Evolutionary conservation across 2,113 vertebrate genomes (phyloP).

Genomic region (Xenotilapia flavipinnis): DNA sequence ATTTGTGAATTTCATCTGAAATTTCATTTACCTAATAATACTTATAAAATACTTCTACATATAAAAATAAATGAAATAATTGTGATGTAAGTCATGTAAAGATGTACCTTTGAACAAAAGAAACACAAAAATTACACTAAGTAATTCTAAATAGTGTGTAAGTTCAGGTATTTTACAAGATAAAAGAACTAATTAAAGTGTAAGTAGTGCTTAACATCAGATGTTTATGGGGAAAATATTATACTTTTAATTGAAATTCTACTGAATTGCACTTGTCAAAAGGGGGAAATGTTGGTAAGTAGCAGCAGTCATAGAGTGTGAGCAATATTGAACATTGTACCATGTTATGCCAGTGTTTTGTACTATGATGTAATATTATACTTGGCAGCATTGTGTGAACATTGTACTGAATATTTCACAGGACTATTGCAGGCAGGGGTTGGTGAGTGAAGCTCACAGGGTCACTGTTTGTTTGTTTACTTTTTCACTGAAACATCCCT

Average conservation of each 20-base stretch:
- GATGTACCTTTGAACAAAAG: neutral
- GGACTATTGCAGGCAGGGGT: neutral
- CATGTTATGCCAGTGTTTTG: neutral
- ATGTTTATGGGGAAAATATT: neutral
- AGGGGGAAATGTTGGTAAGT: neutral
- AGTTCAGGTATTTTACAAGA: neutral
- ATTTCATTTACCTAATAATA: neutral
- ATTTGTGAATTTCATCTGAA: neutral
- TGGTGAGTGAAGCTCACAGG: neutral
- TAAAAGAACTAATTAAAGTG: neutral
- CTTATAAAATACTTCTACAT: neutral
- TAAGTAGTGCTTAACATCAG: neutral
- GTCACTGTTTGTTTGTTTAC: neutral
- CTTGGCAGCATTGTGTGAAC: neutral
- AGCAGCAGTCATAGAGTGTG: neutral
- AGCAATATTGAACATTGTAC: neutral
- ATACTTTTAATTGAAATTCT: neutral
- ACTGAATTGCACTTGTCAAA: neutral
- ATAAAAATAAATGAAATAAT: neutral
- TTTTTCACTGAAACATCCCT: neutral
- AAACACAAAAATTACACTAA: neutral
- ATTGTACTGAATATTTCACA: neutral
- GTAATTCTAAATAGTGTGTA: neutral
- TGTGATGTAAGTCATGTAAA: neutral
- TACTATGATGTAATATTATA: neutral